Evolutionary conservation across 2,888 invertebrate species (phyloP).

Genomic region (Metalampra italica): DNA sequence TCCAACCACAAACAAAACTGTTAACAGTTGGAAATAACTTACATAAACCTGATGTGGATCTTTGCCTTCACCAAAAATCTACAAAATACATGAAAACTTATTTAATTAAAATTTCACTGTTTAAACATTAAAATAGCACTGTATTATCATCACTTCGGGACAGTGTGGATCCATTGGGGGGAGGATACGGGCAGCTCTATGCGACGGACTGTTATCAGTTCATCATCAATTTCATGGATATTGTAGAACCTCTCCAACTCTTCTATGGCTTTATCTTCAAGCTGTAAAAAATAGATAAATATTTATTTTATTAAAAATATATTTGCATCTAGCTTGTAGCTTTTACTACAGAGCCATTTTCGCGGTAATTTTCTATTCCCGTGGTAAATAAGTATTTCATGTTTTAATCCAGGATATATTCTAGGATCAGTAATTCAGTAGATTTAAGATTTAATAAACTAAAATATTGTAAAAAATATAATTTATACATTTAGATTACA

Average conservation of each 20-base stretch:
- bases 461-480: too few species aligned
- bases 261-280: conserved; percentile 92
- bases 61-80: background rate
- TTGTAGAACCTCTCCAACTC: conserved; percentile 87
- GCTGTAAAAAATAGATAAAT: conserved; percentile 62
- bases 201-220: conserved; percentile 84
- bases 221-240: conserved; percentile 83
- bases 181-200: conserved; percentile 79
- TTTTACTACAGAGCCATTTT: background rate
- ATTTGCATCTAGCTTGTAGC: background rate
- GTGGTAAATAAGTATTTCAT: too few species aligned
- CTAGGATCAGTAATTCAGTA: too few species aligned
- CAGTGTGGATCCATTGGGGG: conserved; percentile 79
- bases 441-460: too few species aligned
- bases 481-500: too few species aligned
- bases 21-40: too few species aligned
- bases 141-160: conserved; percentile 54
- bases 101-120: background rate
- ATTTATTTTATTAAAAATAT: background rate
- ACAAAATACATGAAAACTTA: background rate
- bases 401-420: too few species aligned
- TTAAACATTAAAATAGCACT: conserved; percentile 39
- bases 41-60: too few species aligned
- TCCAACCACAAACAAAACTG: too few species aligned
- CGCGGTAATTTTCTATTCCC: too few species aligned